Evolutionary conservation across 2,888 invertebrate species (phyloP).

Genomic region (Cactoblastis cactorum): DNA sequence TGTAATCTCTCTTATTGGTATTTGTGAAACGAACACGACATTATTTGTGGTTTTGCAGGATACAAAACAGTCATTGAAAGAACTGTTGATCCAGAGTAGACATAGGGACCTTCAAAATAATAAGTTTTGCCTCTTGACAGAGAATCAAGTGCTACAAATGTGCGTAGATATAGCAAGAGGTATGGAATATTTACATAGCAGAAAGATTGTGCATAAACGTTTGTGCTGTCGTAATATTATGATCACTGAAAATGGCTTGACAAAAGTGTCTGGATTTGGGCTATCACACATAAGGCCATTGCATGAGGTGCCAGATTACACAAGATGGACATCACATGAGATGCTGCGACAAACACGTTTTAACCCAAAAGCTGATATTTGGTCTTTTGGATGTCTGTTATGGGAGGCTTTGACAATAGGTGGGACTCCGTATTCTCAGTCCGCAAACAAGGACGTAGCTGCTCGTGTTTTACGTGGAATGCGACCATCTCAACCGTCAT

Average conservation of each 20-base stretch:
- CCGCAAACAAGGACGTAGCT: constrained; percentile 83
- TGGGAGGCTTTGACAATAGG: constrained; percentile 91
- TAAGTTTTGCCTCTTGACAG: constrained; percentile 80
- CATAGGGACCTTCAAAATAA: constrained; percentile 72
- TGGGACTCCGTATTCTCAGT: constrained; percentile 87
- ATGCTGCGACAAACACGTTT: constrained; percentile 84
- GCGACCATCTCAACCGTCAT: constrained; percentile 85
- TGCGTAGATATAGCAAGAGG: constrained; percentile 84
- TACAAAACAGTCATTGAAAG: constrained; percentile 83
- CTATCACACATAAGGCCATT: constrained; percentile 82
- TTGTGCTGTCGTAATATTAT: constrained; percentile 86
- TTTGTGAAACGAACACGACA: constrained; percentile 87
- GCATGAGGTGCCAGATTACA: constrained; percentile 84
- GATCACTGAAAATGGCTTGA: constrained; percentile 81
- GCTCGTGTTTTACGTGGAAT: constrained; percentile 84
- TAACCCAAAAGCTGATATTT: constrained; percentile 87
- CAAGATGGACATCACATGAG: constrained; percentile 90
- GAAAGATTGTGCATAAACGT: constrained; percentile 85
- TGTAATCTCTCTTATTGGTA: constrained; percentile 86
- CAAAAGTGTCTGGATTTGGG: constrained; percentile 88
- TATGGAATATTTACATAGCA: constrained; percentile 83
- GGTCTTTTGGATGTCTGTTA: constrained; percentile 89
- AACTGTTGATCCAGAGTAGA: constrained; percentile 82
- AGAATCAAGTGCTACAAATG: constrained; percentile 81
- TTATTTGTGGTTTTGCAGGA: constrained; percentile 87